Evolutionary conservation across 2,113 vertebrate species (phyloP).

Genomic region (Hucho hucho): DNA sequence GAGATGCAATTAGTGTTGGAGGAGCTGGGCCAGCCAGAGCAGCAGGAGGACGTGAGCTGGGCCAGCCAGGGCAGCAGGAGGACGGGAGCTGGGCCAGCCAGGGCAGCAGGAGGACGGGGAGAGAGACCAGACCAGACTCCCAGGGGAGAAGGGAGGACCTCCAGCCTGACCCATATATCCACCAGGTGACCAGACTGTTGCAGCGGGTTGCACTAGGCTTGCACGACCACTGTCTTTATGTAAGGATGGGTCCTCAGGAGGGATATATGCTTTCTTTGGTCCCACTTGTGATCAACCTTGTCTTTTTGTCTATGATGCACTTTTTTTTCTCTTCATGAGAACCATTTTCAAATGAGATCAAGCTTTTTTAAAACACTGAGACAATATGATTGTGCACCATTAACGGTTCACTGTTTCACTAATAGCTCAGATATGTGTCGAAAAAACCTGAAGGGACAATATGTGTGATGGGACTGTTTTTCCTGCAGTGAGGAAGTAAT

Average conservation of each 20-base stretch:
- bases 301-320: not conserved
- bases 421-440: not conserved
- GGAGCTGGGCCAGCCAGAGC: constrained; percentile 54
- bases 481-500: not conserved
- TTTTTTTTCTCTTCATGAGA: not conserved
- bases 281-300: constrained; percentile 23
- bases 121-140: constrained; percentile 51
- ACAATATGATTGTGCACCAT: not conserved
- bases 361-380: not conserved
- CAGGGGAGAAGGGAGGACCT: constrained; percentile 44
- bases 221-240: constrained; percentile 46
- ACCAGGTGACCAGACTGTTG: constrained; percentile 37
- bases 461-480: constrained; percentile 2
- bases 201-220: constrained; percentile 32
- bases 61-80: constrained; percentile 7
- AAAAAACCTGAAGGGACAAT: not conserved
- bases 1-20: constrained; percentile 68
- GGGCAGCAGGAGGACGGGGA: constrained; percentile 34
- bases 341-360: not conserved
- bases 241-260: constrained; percentile 33
- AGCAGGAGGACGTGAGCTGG: constrained; percentile 65
- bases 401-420: not conserved
- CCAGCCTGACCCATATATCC: constrained; percentile 36
- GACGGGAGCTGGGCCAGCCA: constrained; percentile 53
- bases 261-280: constrained; percentile 34